Base-by-base conservation (phyloP, 2,888 invertebrate genomes). In the Synergus laeviventris region DNA sequence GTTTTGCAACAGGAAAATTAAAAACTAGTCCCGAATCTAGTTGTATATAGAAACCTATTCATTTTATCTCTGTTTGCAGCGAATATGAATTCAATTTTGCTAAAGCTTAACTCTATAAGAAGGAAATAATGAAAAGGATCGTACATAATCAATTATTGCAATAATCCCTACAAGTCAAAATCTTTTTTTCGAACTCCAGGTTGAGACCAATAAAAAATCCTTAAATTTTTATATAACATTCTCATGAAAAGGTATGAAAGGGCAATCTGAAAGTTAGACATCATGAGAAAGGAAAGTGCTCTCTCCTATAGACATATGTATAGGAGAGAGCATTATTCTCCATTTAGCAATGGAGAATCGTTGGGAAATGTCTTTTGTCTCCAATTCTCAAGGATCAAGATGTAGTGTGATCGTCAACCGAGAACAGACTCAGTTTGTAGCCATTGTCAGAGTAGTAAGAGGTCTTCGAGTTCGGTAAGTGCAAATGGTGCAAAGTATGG, bases 271-370 rank as follows among this genome's bases (percentile, higher is more conserved):
- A 64, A 64, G 64, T 64, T 64, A 42, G 64, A 64, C 61, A 61
- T 14, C 64, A 64, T 64, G 64, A 64, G 64, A 70, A 70, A 70
- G 24, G 66, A 70, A 70, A 70, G 45, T 45, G 45, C 24, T 70
- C 45, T 39, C 62, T 7, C 16, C 60, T 36, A 3, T 38, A 64
- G 45, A 45, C 8, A n/a, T 16, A 16, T 42, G 24, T n/a, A n/a
- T n/a, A n/a, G n/a, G n/a, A n/a, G n/a, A n/a, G n/a, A n/a, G n/a
- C n/a, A n/a, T n/a, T n/a, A n/a, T n/a, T n/a, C n/a, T n/a, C 42
- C 45, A 42, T 66, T 66, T 66, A 66, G 66, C 21, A 66, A 66
- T 42, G 42, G 66, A 45, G 66, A 49, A 49, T 49, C 45, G 45
- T 45, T 70, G 45, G 31, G 45, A 70, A 70, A 45, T 70, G 45